Evolutionary conservation across 2,888 invertebrate species (phyloP), one percentile per base, ranked within the genome.

Genomic region (Agrochola lota): DNA sequence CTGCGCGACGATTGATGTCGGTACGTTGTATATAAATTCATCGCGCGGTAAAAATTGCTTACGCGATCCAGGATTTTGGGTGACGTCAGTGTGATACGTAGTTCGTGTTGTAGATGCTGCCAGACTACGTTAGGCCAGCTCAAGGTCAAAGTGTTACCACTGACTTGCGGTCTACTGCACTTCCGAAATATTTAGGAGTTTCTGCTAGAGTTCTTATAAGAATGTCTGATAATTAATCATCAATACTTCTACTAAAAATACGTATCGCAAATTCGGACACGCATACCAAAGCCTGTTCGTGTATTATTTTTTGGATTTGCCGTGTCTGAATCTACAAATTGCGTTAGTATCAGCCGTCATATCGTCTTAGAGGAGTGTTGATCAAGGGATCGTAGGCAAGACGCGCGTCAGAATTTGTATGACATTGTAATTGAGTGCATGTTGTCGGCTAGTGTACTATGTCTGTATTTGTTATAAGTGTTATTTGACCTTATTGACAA

Each of bases 351-450:
- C 6, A 43, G 26, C 23, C 15, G 62, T 55, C 83, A 55, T 40
- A 49, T 63, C 43, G 9, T 78, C 55, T 76, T 30, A 64, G 4
- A 15, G n/a, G 15, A n/a, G 26, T n/a, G 46, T 55, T 63, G 26
- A 72, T 78, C 55, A 74, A 78, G 35, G 66, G 79, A 66, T 62
- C 20, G 40, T n/a, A 30, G 26, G 46, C 62, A 59, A 66, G 85
- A 68, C 64, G 81, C 74, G 64, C 46, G 69, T 40, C 52, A 0
- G 60, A 66, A 81, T 81, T 15, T 46, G n/a, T 78, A n/a, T 72
- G 83, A 81, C 81, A 66, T 40, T 40, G 20, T 84, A 85, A 84
- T 84, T 77, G 40, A 12, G 26, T 55, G 59, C 73, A 73, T 70
- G 55, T 23, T 64, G 62, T 73, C 63, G 11, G 55, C 12, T 57